Conservation (phyloP, 1,140 invertebrate species). For the Lutraria rhynchaena region DNA sequence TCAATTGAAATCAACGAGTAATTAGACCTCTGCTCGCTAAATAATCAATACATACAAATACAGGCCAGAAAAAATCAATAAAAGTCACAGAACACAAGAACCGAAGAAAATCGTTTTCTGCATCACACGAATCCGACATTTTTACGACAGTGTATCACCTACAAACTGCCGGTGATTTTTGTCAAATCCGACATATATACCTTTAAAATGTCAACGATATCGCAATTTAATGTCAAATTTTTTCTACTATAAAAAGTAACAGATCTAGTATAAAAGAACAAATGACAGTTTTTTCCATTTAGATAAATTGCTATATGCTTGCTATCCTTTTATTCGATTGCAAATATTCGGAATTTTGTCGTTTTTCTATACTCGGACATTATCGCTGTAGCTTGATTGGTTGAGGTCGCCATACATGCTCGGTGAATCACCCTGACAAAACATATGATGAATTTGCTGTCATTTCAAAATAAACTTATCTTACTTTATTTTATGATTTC, state of each 20-base stretch:
- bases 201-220: conserved; percentile 49
- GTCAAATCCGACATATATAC: conserved; percentile 29
- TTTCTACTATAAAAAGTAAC: conserved; percentile 48
- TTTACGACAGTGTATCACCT: conserved; percentile 12
- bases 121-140: conserved; percentile 21
- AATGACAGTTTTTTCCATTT: conserved; percentile 41
- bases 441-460: conserved; percentile 46
- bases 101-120: background rate
- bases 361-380: conserved; percentile 29
- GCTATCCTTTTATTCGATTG: conserved; percentile 26
- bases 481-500: conserved; percentile 26
- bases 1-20: too few relatives aligned
- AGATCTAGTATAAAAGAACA: conserved; percentile 42
- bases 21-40: background rate
- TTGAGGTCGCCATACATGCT: background rate
- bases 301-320: conserved; percentile 21
- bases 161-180: conserved; percentile 34
- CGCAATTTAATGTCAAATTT: conserved; percentile 42
- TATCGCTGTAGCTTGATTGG: conserved; percentile 17
- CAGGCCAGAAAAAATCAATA: conserved; percentile 40
- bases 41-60: conserved; percentile 14
- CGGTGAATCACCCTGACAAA: conserved; percentile 26
- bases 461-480: conserved; percentile 43
- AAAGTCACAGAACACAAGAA: conserved; percentile 39
- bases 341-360: conserved; percentile 34